Base-by-base conservation (phyloP, 1,140 invertebrate species). In the Drosophila arawakana region DNA sequence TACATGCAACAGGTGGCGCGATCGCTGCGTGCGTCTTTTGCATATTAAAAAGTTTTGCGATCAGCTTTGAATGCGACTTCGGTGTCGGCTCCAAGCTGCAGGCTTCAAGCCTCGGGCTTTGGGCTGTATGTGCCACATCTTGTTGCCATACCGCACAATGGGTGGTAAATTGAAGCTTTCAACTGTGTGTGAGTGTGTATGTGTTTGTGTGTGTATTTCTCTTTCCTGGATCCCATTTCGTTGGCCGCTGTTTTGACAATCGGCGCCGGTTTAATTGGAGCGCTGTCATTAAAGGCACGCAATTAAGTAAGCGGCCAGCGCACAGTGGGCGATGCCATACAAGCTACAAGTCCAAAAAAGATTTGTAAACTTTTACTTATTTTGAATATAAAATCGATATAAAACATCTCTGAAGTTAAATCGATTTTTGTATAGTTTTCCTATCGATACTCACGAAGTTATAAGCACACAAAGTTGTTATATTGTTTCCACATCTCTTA, bases 161-260 rank as follows among this genome's bases (percentile, higher is more conserved):
- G 82, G 82, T 85, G 82, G 82, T 86, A 86, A 85, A 85, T 85
- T 85, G 82, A 86, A 85, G 82, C 82, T 85, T 85, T 85, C 82
- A 85, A 68, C 82, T 86, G 47, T 71, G 66, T 49, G 43, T 54
- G 15, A 66, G 73, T 76, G 39, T 55, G 41, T 73, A 60, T 65
- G 34, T 69, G 80, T 67, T 37, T 55, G 35, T 46, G 59, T 67
- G 35, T 30, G 7, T 47, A 47, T 46, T 58, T 15, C 52, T 41
- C 49, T 25, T n/a, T 18, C 59, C 55, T 54, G 79, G 73, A 84
- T 84, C 69, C 68, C 81, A 85, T 81, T 84, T 75, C 81, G 75
- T 85, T 81, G 81, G 81, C 69, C 81, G 78, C 82, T 85, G 75
- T 85, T 85, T 85, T 85, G 82, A 85, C 82, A 85, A 79, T 85